These are phyloP conservation scores for Thymelicus sylvestris DNA, from an alignment of 2,888 invertebrate species.

Conservation along the genomic window DNA sequence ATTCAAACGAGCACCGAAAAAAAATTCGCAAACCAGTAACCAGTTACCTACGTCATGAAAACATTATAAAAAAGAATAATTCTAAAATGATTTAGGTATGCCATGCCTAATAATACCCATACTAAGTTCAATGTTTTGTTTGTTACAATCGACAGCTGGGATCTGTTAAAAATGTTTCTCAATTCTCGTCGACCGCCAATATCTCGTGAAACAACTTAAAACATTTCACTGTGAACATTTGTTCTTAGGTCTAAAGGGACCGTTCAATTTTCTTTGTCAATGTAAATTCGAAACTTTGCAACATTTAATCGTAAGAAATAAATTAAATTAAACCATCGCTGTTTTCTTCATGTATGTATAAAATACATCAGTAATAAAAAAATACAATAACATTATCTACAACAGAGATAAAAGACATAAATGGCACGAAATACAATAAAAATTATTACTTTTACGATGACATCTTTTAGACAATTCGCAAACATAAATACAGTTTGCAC, in stretches of 20 bases:
- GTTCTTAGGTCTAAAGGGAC: conserved; percentile 28
- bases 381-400: too few relatives aligned
- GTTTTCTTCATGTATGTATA: neutral
- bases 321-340: neutral
- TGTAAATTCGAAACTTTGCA: conserved; percentile 5
- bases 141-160: conserved; percentile 52
- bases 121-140: conserved; percentile 20
- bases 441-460: too few relatives aligned
- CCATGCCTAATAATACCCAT: too few relatives aligned
- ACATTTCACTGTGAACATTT: conserved; percentile 57
- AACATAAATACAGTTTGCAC: too few relatives aligned
- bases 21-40: too few relatives aligned
- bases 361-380: too few relatives aligned
- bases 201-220: conserved; percentile 69
- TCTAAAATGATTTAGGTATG: too few relatives aligned
- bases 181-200: conserved; percentile 65
- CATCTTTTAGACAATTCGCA: too few relatives aligned
- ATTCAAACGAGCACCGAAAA: neutral
- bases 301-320: conserved; percentile 21
- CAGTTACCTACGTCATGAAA: too few relatives aligned
- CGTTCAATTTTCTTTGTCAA: conserved; percentile 21
- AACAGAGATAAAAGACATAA: too few relatives aligned
- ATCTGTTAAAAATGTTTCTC: conserved; percentile 63
- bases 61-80: too few relatives aligned
- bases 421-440: too few relatives aligned